These are phyloP conservation scores for Phrynosoma platyrhinos DNA, from an alignment of 2,113 vertebrate species.

Conservation along the genomic window DNA sequence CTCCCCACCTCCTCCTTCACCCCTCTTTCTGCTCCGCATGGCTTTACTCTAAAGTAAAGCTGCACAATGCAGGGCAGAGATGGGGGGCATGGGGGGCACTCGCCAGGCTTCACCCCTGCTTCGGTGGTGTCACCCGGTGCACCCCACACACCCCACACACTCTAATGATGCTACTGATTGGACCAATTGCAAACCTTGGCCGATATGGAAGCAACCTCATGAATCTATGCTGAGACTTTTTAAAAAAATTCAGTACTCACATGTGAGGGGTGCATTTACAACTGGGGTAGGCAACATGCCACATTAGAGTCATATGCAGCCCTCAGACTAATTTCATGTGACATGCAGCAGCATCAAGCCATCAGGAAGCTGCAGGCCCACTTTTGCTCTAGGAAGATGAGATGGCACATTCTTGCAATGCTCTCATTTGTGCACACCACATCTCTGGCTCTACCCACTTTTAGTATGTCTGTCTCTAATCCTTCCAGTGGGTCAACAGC, in stretches of 20 bases:
- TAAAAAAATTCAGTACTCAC: background rate
- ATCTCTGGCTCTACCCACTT: too few species aligned
- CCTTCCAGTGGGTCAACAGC: background rate
- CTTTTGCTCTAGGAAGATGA: background rate
- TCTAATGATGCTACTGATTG: too few species aligned
- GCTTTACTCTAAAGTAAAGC: slow-evolving; percentile 32
- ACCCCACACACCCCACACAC: too few species aligned
- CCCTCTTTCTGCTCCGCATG: slow-evolving; percentile 71
- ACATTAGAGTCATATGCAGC: background rate
- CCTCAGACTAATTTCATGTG: background rate
- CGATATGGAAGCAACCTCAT: background rate
- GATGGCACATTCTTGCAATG: background rate
- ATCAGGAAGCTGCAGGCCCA: too few species aligned
- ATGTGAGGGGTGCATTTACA: background rate
- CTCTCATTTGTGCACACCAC: background rate
- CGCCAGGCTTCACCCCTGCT: too few species aligned
- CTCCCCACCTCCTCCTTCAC: slow-evolving; percentile 82
- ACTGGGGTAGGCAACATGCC: background rate
- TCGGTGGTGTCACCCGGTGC: too few species aligned
- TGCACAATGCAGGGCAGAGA: too few species aligned
- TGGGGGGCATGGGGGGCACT: too few species aligned
- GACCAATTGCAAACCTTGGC: background rate
- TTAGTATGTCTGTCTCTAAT: background rate
- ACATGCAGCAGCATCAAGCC: background rate
- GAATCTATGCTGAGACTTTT: background rate